A percentile compares a stretch with the other conserved stretches of the same genome.
These are phyloP conservation scores for Meloidogyne exigua DNA, from an alignment of 1,140 invertebrate genomes.

Conservation along the genomic window DNA sequence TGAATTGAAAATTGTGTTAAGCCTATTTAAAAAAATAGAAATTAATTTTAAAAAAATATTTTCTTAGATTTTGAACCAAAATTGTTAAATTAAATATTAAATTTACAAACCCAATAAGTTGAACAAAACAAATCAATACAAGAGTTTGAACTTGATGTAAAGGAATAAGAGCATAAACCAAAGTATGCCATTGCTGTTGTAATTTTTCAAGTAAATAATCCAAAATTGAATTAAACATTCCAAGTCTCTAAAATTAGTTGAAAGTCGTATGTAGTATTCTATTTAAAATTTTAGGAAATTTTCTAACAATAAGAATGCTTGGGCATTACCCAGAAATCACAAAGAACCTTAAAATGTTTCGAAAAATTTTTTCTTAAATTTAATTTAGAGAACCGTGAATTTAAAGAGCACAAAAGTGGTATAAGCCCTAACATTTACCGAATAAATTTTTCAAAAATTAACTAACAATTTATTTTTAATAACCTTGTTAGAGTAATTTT, in stretches of 20 bases:
- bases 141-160: conserved; percentile 56
- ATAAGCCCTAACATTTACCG: too few relatives aligned
- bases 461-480: too few relatives aligned
- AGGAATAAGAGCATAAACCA: conserved; percentile 55
- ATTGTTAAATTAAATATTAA: not conserved
- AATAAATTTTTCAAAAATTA: too few relatives aligned
- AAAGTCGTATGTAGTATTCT: too few relatives aligned
- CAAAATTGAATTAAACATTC: conserved; percentile 43
- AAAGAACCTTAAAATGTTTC: too few relatives aligned
- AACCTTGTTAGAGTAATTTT: not conserved
- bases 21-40: conserved; percentile 34
- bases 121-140: conserved; percentile 55
- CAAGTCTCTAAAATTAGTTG: not conserved
- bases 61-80: too few relatives aligned
- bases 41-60: too few relatives aligned
- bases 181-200: conserved; percentile 54
- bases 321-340: too few relatives aligned
- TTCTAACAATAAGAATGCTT: too few relatives aligned
- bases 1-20: conserved; percentile 43
- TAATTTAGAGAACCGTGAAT: too few relatives aligned
- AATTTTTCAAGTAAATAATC: conserved; percentile 55
- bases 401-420: too few relatives aligned
- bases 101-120: conserved; percentile 49
- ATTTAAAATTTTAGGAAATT: too few relatives aligned
- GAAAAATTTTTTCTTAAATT: not conserved